Conservation (phyloP, 2,113 vertebrate species). For the Stegostoma tigrinum region DNA sequence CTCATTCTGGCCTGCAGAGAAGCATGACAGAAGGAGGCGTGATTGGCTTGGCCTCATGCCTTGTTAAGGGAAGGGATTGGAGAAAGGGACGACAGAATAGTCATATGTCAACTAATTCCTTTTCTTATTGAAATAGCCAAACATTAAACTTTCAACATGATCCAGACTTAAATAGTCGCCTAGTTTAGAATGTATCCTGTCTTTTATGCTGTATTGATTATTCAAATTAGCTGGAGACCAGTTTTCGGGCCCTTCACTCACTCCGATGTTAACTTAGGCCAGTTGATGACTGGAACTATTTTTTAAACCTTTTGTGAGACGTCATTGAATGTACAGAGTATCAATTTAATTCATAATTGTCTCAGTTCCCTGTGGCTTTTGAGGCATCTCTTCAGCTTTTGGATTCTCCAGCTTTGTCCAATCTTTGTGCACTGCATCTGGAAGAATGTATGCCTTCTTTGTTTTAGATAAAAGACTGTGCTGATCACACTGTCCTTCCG, state of each 20-base stretch:
- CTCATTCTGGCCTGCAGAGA: neutral
- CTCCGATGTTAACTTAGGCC: neutral
- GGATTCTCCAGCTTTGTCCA: neutral
- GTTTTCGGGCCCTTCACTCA: neutral
- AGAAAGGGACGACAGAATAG: neutral
- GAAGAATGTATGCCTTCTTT: conserved; percentile 36
- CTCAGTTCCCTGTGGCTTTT: neutral
- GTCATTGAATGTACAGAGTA: neutral
- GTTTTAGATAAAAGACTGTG: conserved; percentile 86
- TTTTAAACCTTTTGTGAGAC: neutral
- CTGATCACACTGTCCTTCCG: conserved; percentile 83
- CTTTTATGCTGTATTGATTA: neutral
- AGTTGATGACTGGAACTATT: neutral
- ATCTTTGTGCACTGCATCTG: neutral
- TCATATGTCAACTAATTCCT: neutral
- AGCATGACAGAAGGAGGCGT: neutral
- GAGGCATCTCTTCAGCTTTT: neutral
- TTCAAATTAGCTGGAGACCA: neutral
- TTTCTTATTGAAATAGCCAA: neutral
- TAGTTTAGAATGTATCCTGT: neutral
- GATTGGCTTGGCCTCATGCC: neutral
- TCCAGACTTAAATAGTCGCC: neutral
- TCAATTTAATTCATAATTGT: neutral
- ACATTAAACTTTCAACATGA: neutral
- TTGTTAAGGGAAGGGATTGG: neutral